Evolutionary conservation across 2,113 vertebrate species (phyloP), one percentile per base, ranked within the genome.

Genomic region (Suricata suricatta): DNA sequence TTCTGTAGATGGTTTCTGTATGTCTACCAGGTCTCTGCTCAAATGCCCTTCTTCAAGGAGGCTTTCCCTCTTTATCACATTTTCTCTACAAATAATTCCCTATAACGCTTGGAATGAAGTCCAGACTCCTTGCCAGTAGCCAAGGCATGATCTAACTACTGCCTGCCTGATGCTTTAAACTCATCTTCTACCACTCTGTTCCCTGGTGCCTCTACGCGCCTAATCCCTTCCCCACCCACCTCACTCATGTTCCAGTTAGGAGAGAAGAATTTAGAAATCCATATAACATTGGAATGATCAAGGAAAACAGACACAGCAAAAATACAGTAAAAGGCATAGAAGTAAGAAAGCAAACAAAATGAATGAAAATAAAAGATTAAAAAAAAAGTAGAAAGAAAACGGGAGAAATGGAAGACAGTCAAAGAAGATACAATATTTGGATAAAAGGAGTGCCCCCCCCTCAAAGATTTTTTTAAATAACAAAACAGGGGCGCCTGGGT

Each of bases 311-410:
- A 69, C 57, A 54, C 33, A 54, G 27, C 33, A 85, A 89, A 94
- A 95, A 47, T 27, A 80, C 1, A 89, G 10, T 93, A 80, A 93
- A 50, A 25, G 4, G 52, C 13, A 41, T 57, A 41, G 33, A 81
- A 35, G 8, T 93, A 93, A 95, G 29, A 95, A 72, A 93, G 71
- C 31, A 68, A 87, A 86, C n/a, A 57, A 86, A 95, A 66, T 44
- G 6, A 72, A 68, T 66, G 12, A 50, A 80, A 82, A 41, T 64
- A 88, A 88, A 94, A 10, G 31, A 47, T 41, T 41, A 5, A 41
- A 72, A 33, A 33, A 76, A 84, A 79, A 79, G 17, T 33, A 90
- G 12, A 66, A 14, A 74, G 50, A 60, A 91, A 85, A 64, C 16
- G n/a, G 23, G n/a, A 90, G 33, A 68, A 82, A 63, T 74, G 29